Evolutionary conservation across 2,113 vertebrate species (phyloP).

Genomic region (Pluvialis apricaria): DNA sequence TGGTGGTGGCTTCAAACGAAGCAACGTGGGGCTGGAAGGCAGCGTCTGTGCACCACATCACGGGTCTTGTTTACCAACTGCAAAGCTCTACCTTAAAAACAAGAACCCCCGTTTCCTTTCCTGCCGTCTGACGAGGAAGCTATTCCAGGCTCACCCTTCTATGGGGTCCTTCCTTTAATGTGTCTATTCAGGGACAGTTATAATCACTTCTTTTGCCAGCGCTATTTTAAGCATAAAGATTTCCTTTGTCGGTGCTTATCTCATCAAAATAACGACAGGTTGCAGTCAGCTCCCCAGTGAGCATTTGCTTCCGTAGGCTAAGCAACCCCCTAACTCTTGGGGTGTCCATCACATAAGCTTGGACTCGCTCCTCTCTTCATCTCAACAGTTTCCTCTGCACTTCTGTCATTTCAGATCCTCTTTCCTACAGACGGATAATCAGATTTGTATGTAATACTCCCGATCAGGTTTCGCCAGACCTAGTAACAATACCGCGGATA

Average conservation of each 20-base stretch:
- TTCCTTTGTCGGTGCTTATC: slow-evolving; percentile 32
- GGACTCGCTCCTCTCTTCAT: neutral
- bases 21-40: neutral
- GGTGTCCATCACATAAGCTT: neutral
- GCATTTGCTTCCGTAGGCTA: neutral
- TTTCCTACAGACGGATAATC: neutral
- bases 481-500: neutral
- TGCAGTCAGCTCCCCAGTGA: neutral
- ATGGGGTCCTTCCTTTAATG: slow-evolving; percentile 46
- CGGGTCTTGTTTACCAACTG: slow-evolving; percentile 10
- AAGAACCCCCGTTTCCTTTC: neutral
- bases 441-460: neutral
- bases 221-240: slow-evolving; percentile 51
- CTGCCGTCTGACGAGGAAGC: slow-evolving; percentile 3
- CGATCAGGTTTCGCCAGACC: neutral
- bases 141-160: slow-evolving; percentile 38
- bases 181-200: slow-evolving; percentile 35
- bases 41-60: neutral
- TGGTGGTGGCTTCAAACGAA: rapidly evolving
- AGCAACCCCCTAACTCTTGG: neutral
- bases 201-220: slow-evolving; percentile 48
- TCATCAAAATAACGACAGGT: neutral
- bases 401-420: neutral
- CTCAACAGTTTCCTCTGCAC: neutral
- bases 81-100: neutral